These are phyloP conservation scores for Pollenia griseotomentosa DNA, from an alignment of 2,888 invertebrate species.

Conservation along the genomic window DNA sequence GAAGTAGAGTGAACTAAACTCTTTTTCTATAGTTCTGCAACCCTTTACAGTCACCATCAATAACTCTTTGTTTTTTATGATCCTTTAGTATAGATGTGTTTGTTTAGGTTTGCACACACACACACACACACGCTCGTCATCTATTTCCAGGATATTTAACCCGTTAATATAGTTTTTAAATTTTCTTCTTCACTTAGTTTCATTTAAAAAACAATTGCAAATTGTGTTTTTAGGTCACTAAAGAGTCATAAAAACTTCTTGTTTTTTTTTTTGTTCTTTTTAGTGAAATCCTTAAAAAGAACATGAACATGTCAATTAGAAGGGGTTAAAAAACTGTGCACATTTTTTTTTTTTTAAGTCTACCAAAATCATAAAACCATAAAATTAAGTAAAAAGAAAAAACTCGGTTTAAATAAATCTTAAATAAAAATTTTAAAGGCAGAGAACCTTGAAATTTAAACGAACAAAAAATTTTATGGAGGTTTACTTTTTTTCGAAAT, in stretches of 20 bases:
- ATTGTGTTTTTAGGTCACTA: slow-evolving; percentile 75
- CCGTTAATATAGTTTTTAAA: slow-evolving; percentile 59
- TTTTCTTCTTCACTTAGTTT: slow-evolving; percentile 64
- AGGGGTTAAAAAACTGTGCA: slow-evolving; percentile 67
- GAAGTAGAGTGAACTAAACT: slow-evolving; percentile 20
- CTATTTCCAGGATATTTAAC: slow-evolving; percentile 68
- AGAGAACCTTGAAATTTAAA: slow-evolving; percentile 26
- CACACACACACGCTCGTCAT: slow-evolving; percentile 58
- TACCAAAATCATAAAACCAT: slow-evolving; percentile 72
- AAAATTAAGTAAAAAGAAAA: slow-evolving; percentile 52
- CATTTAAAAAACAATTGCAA: slow-evolving; percentile 75
- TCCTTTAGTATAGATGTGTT: not conserved
- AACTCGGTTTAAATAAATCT: not conserved
- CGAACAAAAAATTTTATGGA: slow-evolving; percentile 28
- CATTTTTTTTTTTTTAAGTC: slow-evolving; percentile 6
- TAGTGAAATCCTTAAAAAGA: slow-evolving; percentile 34
- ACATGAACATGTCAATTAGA: slow-evolving; percentile 26
- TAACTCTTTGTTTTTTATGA: slow-evolving; percentile 55
- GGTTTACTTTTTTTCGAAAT: slow-evolving; percentile 3
- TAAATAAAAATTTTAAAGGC: slow-evolving; percentile 2
- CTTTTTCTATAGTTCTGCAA: slow-evolving; percentile 1
- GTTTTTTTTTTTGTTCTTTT: slow-evolving; percentile 16
- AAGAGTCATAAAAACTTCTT: slow-evolving; percentile 43
- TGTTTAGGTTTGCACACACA: not conserved
- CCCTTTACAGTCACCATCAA: slow-evolving; percentile 25